Conservation (phyloP, 2,888 invertebrate genomes). For the Cryptus viduatorius region DNA sequence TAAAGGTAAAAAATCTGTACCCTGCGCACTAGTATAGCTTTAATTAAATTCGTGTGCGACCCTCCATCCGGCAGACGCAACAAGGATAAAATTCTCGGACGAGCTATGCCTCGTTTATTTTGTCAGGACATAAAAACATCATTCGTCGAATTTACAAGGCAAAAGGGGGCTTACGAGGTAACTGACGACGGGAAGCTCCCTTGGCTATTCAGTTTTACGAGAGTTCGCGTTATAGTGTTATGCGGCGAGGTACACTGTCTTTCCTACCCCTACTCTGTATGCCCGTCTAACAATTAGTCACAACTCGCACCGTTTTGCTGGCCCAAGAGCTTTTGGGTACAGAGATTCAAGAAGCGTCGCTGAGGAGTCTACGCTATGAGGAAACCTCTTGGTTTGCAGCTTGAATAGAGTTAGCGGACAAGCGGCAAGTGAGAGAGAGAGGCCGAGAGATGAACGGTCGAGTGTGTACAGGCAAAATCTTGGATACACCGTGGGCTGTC, state of each 20-base stretch:
- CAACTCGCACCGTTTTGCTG: constrained; percentile 31
- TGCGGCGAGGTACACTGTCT: not conserved
- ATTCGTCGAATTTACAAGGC: constrained; percentile 62
- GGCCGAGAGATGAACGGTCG: constrained; percentile 1
- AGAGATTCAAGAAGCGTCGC: constrained; percentile 9
- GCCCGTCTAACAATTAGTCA: constrained; percentile 35
- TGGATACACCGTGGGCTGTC: constrained; percentile 68
- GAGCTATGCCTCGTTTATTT: constrained; percentile 50
- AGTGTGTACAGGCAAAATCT: constrained; percentile 71
- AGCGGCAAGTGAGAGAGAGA: not conserved
- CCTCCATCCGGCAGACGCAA: constrained; percentile 70
- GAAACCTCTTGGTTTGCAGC: constrained; percentile 7
- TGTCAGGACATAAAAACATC: constrained; percentile 55
- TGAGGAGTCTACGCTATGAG: not conserved
- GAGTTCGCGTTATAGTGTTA: constrained; percentile 13
- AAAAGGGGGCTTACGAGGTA: constrained; percentile 39
- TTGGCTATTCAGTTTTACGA: constrained; percentile 41
- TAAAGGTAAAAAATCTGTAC: constrained; percentile 39
- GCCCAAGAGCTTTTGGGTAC: not conserved
- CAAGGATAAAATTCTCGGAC: constrained; percentile 55
- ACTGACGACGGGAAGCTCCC: not conserved
- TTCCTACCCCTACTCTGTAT: not conserved
- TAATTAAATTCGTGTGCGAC: constrained; percentile 79
- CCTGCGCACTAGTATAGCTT: constrained; percentile 77
- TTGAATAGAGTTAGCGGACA: constrained; percentile 43